These are phyloP conservation scores for Catostylus mosaicus DNA, from an alignment of 30 jellyfish, hydroid and myxozoan genomes.

Conservation along the genomic window DNA sequence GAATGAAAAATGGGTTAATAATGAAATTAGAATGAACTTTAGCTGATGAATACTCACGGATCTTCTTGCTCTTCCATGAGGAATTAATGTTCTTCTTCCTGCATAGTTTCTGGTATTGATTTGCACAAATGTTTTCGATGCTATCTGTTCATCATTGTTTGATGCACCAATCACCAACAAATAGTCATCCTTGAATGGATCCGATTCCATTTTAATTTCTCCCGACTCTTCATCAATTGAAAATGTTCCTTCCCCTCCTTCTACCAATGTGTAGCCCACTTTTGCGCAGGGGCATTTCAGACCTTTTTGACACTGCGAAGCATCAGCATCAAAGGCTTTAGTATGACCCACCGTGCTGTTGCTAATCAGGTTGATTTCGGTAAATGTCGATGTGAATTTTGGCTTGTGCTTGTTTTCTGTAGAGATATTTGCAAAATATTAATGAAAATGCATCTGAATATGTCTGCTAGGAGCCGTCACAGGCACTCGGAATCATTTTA, in stretches of 20 bases:
- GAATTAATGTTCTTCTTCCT: background rate
- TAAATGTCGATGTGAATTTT: background rate
- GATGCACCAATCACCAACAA: constrained; percentile 53
- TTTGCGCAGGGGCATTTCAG: constrained; percentile 69
- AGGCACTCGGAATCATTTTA: too few species aligned
- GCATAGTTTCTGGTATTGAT: constrained; percentile 39
- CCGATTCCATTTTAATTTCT: constrained; percentile 27
- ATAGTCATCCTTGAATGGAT: constrained; percentile 54
- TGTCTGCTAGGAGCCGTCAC: too few species aligned
- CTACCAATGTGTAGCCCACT: constrained; percentile 20
- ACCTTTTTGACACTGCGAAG: constrained; percentile 22
- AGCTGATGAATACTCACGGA: constrained; percentile 36
- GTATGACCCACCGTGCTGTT: constrained; percentile 30
- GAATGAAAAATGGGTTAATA: background rate
- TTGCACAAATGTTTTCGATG: constrained; percentile 21
- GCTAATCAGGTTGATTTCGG: constrained; percentile 8
- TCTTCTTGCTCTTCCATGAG: constrained; percentile 45
- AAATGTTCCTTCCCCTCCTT: constrained; percentile 57
- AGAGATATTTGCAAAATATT: background rate
- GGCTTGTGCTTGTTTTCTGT: constrained; percentile 41
- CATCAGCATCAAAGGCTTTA: constrained; percentile 54
- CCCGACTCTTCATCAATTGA: constrained; percentile 22
- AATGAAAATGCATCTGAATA: too few species aligned
- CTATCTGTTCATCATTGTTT: background rate
- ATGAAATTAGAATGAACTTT: background rate